Base-by-base conservation (phyloP, 1,140 invertebrate species). In the Adoxophyes honmai region DNA sequence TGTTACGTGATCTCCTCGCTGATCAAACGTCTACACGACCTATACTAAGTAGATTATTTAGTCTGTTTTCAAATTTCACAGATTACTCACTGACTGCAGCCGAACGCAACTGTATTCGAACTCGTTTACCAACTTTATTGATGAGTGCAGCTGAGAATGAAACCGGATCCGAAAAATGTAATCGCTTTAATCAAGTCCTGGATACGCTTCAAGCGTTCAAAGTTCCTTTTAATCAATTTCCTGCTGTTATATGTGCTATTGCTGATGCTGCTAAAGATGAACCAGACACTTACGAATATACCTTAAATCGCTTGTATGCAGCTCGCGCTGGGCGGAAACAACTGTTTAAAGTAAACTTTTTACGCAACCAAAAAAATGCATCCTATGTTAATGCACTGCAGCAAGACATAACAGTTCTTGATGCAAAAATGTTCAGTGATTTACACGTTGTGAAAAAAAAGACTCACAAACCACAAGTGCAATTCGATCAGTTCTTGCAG, bases 351-450 rank as follows among this genome's bases (percentile, higher is more conserved):
- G 60, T 70, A 42, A 71, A 68, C 1, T 76, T 79, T 54, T 28
- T 28, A n/a, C 35, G 75, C 0, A 59, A 55, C 21, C 59, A 72
- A 37, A 66, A 60, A 9, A 57, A 75, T 21, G 71, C 60, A 13
- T 68, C 76, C 9, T 75, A 73, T 18, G 10, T 76, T 4, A 83
- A 83, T 54, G 76, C 55, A 4, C 57, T 83, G 8, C 57, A 60
- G 1, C 67, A 64, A n/a, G 61, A 64, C 34, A 15, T 52, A 1
- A 11, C 14, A 7, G 53, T 62, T 13, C 37, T 66, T 1, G 16
- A 59, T 16, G 7, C 37, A 0, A 10, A 66, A 6, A 11, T 44
- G 8, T 38, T 64, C 16, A 35, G 33, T 14, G 33, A 64, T 48
- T 3, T 28, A 28, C 21, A 28, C 21, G 6, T 6, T 28, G 21